Conservation (phyloP, 2,888 invertebrate genomes). For the Orchesella flavescens region DNA sequence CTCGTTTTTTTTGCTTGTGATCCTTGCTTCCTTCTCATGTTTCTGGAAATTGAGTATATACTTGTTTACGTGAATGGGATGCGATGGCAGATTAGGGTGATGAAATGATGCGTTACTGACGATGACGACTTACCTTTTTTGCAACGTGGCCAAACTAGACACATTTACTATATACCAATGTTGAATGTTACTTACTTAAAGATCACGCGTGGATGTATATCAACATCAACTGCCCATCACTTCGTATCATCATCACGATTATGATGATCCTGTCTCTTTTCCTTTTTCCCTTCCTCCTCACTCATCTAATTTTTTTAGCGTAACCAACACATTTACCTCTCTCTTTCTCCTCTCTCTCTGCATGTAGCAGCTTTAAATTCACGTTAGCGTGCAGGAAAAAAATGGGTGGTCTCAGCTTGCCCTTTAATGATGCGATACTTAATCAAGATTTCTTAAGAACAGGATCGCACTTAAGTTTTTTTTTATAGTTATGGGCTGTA, state of each 20-base stretch:
- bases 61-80: conserved; percentile 20
- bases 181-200: neutral
- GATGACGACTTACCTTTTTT: conserved; percentile 51
- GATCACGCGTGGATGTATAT: neutral
- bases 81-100: conserved; percentile 56
- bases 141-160: conserved; percentile 30
- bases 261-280: conserved; percentile 42
- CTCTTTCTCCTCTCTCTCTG: neutral
- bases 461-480: neutral
- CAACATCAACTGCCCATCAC: conserved; percentile 48
- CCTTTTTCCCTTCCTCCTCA: conserved; percentile 31
- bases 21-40: conserved; percentile 17
- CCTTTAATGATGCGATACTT: conserved; percentile 36
- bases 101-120: conserved; percentile 65
- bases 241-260: conserved; percentile 52
- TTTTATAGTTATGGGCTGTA: too few relatives aligned
- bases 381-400: neutral
- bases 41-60: conserved; percentile 13
- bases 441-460: conserved; percentile 3
- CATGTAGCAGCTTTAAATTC: neutral
- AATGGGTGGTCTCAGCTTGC: conserved; percentile 43
- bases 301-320: neutral
- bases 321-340: conserved; percentile 14
- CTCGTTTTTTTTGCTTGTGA: conserved; percentile 18
- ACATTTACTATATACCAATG: neutral